Evolutionary conservation across 1,140 invertebrate species (phyloP), one percentile per base, ranked within the genome.

Genomic region (Drosophila nigrodunni): DNA sequence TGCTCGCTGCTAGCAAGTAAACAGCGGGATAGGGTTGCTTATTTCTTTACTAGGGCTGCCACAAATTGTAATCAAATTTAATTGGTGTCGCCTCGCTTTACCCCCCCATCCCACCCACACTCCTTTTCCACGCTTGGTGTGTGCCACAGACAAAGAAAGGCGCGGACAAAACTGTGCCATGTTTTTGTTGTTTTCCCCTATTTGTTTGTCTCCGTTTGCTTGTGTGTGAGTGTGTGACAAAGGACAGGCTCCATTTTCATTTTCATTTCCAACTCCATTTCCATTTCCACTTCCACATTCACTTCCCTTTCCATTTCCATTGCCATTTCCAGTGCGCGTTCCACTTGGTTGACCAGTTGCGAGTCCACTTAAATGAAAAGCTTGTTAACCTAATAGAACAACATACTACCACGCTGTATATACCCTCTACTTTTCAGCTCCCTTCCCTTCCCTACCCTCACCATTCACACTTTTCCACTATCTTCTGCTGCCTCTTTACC

Each of bases 41-140:
- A 21, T 47, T 41, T 71, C 39, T 9, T 13, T 49, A 15, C 60
- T 30, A 39, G 62, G 49, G 37, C 41, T 39, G 54, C 71, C 62
- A 55, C 78, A 76, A 87, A 82, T 87, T 87, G 78, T 87, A 87
- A 87, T 87, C 79, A 87, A 87, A 87, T 87, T 87, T 87, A 87
- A 87, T 87, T 87, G 82, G 76, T 85, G 74, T 68, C 49, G 41
- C 64, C n/a, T 39, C 37, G 35, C 58, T 44, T 52, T 11, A 43
- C 6, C 34, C 9, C 30, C 3, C 1, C 1, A 21, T 15, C 13
- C 41, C 25, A 35, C 30, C 21, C 11, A 9, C 15, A 11, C 0
- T 6, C 11, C 15, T 0, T 2, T 0, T 6, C 8, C 10, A 13
- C 52, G 1, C 46, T 30, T 11, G 11, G 9, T 54, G 25, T 57